Evolutionary conservation across 1,140 invertebrate genomes (phyloP).

Genomic region (Drosophila repleta): DNA sequence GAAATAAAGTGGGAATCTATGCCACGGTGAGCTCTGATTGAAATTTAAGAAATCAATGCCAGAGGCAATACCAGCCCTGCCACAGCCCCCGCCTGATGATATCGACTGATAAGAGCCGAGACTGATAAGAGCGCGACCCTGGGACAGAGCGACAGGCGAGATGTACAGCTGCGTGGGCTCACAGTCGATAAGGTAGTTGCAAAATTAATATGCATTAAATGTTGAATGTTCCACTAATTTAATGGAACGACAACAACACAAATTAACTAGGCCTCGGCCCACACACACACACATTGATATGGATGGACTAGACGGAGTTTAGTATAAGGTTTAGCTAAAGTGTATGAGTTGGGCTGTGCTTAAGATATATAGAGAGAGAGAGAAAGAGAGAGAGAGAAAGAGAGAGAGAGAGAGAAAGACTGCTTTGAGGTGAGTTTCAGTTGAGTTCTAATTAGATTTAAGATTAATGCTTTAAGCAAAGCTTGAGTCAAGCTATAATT

Average conservation of each 20-base stretch:
- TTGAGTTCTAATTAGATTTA: no score
- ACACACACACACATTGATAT: no score
- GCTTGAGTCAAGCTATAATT: no score
- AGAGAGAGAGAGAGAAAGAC: no score
- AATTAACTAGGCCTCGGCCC: not conserved
- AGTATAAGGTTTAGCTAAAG: not conserved
- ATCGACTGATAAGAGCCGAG: slow-evolving; percentile 48
- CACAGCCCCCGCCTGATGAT: slow-evolving; percentile 22
- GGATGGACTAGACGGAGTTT: not conserved
- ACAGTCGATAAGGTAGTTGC: slow-evolving; percentile 44
- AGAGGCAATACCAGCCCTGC: slow-evolving; percentile 49
- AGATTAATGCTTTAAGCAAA: no score
- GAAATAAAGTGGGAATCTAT: slow-evolving; percentile 13
- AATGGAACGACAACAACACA: not conserved
- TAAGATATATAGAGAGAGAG: no score
- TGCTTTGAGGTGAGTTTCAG: no score
- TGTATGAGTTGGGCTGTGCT: no score
- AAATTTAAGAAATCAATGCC: slow-evolving; percentile 67
- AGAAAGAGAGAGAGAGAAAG: no score
- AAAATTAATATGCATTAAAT: slow-evolving; percentile 70
- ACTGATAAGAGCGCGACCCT: slow-evolving; percentile 40
- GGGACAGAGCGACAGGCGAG: not conserved
- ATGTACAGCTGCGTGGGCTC: not conserved
- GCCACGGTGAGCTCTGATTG: slow-evolving; percentile 48
- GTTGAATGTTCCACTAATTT: slow-evolving; percentile 29